Base-by-base conservation (phyloP, 37 sponge, comb jelly and placozoan species). In the Corticium candelabrum region DNA sequence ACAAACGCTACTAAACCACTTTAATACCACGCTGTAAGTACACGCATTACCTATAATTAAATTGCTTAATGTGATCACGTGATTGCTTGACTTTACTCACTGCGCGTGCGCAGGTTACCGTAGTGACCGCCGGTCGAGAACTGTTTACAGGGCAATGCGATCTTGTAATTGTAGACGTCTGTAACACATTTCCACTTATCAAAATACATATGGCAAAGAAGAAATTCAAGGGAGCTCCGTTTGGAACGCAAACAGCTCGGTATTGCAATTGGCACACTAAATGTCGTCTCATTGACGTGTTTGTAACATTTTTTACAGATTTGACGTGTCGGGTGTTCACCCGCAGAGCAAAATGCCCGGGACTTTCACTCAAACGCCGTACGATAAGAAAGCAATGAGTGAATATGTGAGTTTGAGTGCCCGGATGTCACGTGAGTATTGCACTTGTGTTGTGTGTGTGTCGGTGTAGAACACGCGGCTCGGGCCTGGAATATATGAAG, bases 271-370 rank as follows among this genome's bases (percentile, higher is more conserved):
- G 78, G 74, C 41, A 1, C 30, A 38, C 77, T n/a, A 3, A 67
- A 57, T 21, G 62, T 27, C 27, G 4, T 7, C 50, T 77, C 29
- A 34, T 3, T 35, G 33, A 3, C 62, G 4, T 3, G 34, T 56
- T 21, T 15, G 74, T 74, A 37, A 21, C 7, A 7, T 57, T 27
- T 68, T 2, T 3, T 69, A 1, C 43, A 91, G 96, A 81, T 97
- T 97, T 68, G 94, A 97, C 74, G 86, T 97, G 0, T 89, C 91
- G 3, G 94, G 90, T 0, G 86, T 97, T 2, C 94, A 97, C 40
- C 98, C 98, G 50, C 85, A 93, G 70, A 89, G 78, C 78, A 97
- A 89, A 74, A 83, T 85, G 77, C 98, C 98, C 0, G 98, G 98
- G 1, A 90, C 98, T 4, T 97, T 86, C 82, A 93, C 95, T 0